Evolutionary conservation across 2,797 vertebrate species (phyloP).

Genomic region (Myripristis jacobus): DNA sequence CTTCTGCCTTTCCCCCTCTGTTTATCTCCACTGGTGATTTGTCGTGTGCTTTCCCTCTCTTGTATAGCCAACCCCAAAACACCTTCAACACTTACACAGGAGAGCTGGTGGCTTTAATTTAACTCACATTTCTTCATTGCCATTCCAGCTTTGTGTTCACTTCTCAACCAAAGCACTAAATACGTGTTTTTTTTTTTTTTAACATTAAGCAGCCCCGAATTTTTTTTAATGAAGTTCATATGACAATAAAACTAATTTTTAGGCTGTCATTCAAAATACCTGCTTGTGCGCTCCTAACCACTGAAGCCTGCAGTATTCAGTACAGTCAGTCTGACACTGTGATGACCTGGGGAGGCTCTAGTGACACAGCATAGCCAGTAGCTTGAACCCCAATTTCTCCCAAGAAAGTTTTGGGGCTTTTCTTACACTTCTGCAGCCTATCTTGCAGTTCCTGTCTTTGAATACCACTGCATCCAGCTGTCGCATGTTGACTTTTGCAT

Average conservation of each 20-base stretch:
- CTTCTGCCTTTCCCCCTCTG: constrained; percentile 63
- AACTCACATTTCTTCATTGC: background rate
- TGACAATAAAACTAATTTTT: background rate
- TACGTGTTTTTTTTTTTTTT: constrained; percentile 16
- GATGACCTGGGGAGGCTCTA: background rate
- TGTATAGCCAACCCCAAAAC: background rate
- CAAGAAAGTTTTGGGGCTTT: background rate
- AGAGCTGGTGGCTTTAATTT: background rate
- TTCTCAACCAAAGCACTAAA: constrained; percentile 79
- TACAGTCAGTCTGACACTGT: background rate
- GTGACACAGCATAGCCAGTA: background rate
- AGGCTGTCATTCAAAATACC: background rate
- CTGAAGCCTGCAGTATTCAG: background rate
- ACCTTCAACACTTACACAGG: constrained; percentile 41
- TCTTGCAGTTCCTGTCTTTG: background rate
- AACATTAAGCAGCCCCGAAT: background rate
- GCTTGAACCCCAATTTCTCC: background rate
- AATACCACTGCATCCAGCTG: constrained; percentile 18
- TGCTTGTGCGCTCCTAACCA: constrained; percentile 11
- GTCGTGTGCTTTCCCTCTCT: constrained; percentile 11
- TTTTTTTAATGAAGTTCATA: constrained; percentile 8
- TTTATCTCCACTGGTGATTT: constrained; percentile 31
- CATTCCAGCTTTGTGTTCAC: constrained; percentile 27
- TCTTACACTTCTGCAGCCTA: no score
- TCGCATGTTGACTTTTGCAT: constrained; percentile 1